Base-by-base conservation (phyloP, 2,888 invertebrate genomes). In the Agriopis aurantiaria region DNA sequence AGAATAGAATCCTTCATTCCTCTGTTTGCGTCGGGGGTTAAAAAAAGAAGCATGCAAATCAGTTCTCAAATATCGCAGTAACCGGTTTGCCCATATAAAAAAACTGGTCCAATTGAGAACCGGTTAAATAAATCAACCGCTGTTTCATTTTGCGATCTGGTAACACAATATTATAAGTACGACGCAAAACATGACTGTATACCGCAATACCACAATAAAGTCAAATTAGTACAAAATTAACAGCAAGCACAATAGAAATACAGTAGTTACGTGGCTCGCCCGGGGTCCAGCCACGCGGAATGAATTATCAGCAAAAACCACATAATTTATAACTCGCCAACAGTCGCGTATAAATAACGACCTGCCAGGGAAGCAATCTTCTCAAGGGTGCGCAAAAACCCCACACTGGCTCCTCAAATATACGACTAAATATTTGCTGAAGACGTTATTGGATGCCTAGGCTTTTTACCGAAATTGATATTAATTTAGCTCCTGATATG, bases 241-340 rank as follows among this genome's bases (percentile, higher is more conserved):
- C 11, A 40, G 8, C 55, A 55, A 58, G 46, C 9, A 58, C 17
- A 57, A 17, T 17, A 17, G 46, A 58, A 17, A 48, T n/a, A 46
- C 33, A 58, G 12, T 58, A 58, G 58, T 58, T 46, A 33, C 12
- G 0, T 12, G 46, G 46, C 7, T 14, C 11, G 12, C 33, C 12
- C 56, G 45, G 40, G n/a, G 48, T 9, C 43, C 45, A 40, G 43
- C 41, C 41, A 41, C 52, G 73, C 49, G 69, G 74, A 73, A 81
- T 78, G 76, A 83, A 78, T 82, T 75, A 77, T 78, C 71, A 62
- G 69, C 70, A 55, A 69, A 69, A 61, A 68, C 67, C 48, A 61
- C 67, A 76, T 74, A 75, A 83, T 79, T 80, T 78, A 81, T 79
- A 62, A 75, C 72, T 71, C 61, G 74, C 74, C 70, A 75, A 71